Evolutionary conservation across 2,888 invertebrate genomes (phyloP).

Genomic region (Ormyrus nitidulus): DNA sequence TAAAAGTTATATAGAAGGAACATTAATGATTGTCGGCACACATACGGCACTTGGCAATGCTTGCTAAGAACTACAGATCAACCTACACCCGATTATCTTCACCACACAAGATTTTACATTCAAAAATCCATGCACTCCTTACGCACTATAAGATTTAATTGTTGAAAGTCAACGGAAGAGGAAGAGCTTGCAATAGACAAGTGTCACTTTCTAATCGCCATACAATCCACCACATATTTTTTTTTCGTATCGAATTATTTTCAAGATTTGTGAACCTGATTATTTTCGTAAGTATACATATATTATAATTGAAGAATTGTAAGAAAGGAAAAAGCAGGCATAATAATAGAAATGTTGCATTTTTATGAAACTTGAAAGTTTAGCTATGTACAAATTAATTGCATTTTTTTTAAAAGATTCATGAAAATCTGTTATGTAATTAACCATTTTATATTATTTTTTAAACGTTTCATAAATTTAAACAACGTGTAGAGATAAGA

Average conservation of each 20-base stretch:
- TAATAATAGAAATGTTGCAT: slow-evolving; percentile 33
- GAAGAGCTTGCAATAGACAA: slow-evolving; percentile 66
- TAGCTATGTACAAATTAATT: slow-evolving; percentile 10
- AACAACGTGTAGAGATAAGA: slow-evolving; percentile 27
- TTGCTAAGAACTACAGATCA: slow-evolving; percentile 70
- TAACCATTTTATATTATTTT: slow-evolving; percentile 1
- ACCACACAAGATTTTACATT: slow-evolving; percentile 70
- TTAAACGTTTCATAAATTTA: slow-evolving; percentile 33
- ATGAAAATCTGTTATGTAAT: background rate
- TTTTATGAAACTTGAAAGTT: slow-evolving; percentile 46
- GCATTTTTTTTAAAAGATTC: slow-evolving; percentile 12
- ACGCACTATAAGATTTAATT: slow-evolving; percentile 63
- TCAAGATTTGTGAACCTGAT: slow-evolving; percentile 60
- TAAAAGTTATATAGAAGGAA: slow-evolving; percentile 65
- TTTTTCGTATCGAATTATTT: slow-evolving; percentile 31
- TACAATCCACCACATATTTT: slow-evolving; percentile 55
- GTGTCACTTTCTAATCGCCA: slow-evolving; percentile 59
- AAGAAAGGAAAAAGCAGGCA: slow-evolving; percentile 42
- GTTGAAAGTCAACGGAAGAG: slow-evolving; percentile 62
- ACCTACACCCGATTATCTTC: slow-evolving; percentile 74
- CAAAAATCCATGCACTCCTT: slow-evolving; percentile 73
- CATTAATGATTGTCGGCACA: slow-evolving; percentile 75
- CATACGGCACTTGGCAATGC: slow-evolving; percentile 76
- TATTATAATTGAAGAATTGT: slow-evolving; percentile 34
- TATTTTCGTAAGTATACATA: slow-evolving; percentile 21